phyloP scores from a whole-genome alignment of 2,888 invertebrate species.

The Hoplodrina blanda region DNA sequence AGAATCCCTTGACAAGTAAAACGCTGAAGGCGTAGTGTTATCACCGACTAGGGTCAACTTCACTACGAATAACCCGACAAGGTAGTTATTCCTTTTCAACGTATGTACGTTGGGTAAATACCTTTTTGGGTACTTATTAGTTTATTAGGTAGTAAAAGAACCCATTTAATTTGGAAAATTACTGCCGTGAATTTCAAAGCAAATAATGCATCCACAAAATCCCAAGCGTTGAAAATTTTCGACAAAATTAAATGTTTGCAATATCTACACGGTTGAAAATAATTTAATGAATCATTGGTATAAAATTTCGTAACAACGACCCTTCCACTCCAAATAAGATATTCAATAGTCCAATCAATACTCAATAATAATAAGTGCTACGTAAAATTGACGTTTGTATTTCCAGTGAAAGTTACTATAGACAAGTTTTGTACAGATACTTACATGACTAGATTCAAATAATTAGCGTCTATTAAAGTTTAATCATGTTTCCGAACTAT shows the following conservation, averaged over 20 bases:
- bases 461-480: constrained; percentile 29
- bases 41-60: background rate
- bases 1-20: background rate
- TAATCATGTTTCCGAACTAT: constrained; percentile 10
- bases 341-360: no score
- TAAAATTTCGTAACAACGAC: no score
- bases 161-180: background rate
- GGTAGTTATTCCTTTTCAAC: background rate
- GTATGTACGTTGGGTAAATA: background rate
- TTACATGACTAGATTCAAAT: constrained; percentile 1
- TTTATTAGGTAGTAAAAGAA: background rate
- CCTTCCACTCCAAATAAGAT: no score
- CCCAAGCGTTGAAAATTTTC: no score
- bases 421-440: background rate
- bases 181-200: background rate
- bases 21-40: background rate
- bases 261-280: no score
- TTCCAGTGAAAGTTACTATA: constrained; percentile 20
- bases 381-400: background rate
- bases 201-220: background rate
- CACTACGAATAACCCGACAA: no score
- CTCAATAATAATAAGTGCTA: background rate
- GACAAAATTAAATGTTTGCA: no score
- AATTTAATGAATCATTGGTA: no score
- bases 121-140: background rate